A percentile compares a stretch with the other conserved stretches of the same genome.
Conservation (phyloP, 2,113 vertebrate species). For the Cyprinodon brontotheroides region DNA sequence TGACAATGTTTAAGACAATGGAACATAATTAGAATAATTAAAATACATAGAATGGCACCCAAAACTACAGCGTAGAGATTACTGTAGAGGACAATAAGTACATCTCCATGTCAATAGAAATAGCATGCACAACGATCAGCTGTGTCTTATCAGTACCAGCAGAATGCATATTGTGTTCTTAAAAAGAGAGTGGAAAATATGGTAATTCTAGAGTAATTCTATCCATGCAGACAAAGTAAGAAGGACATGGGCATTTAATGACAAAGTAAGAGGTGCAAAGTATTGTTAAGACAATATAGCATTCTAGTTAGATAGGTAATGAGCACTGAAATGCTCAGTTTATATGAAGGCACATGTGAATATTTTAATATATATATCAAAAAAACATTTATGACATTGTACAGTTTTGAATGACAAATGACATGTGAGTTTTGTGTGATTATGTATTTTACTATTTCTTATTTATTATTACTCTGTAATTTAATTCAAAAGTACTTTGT, state of each 20-base stretch:
- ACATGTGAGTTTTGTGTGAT: no score
- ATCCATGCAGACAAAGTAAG: not conserved
- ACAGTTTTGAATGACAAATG: no score
- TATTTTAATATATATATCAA: no score
- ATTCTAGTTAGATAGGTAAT: not conserved
- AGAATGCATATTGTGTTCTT: conserved; percentile 54
- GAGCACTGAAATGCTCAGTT: not conserved
- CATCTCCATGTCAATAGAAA: conserved; percentile 55
- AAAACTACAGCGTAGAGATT: conserved; percentile 52
- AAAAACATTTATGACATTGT: no score
- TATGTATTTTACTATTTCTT: no score
- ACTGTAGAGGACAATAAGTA: conserved; percentile 64
- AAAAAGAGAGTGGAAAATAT: conserved; percentile 18
- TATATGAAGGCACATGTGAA: not conserved
- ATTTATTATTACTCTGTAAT: no score
- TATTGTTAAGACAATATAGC: not conserved
- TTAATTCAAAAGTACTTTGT: no score
- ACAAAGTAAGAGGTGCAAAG: not conserved
- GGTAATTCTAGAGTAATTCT: conserved; percentile 7
- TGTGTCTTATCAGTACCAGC: conserved; percentile 63
- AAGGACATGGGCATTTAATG: not conserved
- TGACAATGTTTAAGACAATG: conserved; percentile 46
- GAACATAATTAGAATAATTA: conserved; percentile 54
- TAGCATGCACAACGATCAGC: conserved; percentile 28
- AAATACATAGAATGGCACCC: conserved; percentile 43